Percentiles rank a stretch among this genome's conserved stretches.
Evolutionary conservation across 2,113 vertebrate species (phyloP).

Genomic region (Bambusicola thoracicus): DNA sequence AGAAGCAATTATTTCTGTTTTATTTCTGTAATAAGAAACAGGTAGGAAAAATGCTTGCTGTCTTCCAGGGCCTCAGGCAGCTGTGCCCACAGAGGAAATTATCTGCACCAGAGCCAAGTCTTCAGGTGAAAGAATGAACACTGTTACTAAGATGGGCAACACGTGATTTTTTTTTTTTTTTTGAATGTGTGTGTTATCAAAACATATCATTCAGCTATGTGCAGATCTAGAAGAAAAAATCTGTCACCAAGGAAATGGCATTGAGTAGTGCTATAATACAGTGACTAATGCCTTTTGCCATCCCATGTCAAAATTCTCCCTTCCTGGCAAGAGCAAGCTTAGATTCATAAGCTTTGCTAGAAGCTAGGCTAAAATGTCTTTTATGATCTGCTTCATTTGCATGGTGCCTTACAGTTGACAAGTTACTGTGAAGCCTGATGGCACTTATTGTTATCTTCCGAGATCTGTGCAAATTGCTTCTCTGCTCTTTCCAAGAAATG

Average conservation of each 20-base stretch:
- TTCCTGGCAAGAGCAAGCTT: background rate
- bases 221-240: background rate
- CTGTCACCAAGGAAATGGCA: background rate
- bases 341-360: background rate
- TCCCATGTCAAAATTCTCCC: background rate
- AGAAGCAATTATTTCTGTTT: background rate
- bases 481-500: background rate
- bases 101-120: background rate
- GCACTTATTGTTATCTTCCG: background rate
- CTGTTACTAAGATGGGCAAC: background rate
- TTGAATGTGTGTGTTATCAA: background rate
- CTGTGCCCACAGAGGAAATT: background rate
- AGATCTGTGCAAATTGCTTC: background rate
- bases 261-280: background rate
- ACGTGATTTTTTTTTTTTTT: background rate
- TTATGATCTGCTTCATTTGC: background rate
- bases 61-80: background rate
- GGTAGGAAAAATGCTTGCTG: background rate
- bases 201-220: background rate
- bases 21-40: background rate
- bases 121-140: background rate
- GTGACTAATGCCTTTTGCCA: background rate
- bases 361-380: background rate
- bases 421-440: background rate
- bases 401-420: background rate